These are phyloP conservation scores for Proisotoma minuta DNA, from an alignment of 2,888 invertebrate species.

Conservation along the genomic window DNA sequence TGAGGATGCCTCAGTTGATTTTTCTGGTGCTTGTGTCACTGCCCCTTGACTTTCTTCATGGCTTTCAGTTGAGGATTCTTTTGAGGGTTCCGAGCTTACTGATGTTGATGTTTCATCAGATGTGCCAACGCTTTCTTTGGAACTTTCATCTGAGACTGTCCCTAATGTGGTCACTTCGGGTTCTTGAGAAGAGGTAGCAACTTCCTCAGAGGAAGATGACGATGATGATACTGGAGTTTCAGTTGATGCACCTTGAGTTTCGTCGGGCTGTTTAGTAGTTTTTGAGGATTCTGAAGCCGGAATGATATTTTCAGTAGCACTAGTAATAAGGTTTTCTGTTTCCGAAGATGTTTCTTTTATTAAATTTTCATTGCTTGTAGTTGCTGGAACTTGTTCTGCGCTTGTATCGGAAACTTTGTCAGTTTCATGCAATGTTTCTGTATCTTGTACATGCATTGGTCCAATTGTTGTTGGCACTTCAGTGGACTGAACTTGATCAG, in stretches of 20 bases:
- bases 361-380: too few relatives aligned
- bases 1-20: background rate
- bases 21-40: background rate
- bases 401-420: background rate
- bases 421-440: background rate
- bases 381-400: too few relatives aligned
- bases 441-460: slow-evolving; percentile 2
- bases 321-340: background rate
- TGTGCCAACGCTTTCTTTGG: too few relatives aligned
- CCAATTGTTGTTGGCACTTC: background rate
- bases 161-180: background rate
- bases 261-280: background rate
- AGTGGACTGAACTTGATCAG: slow-evolving; percentile 14
- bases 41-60: background rate
- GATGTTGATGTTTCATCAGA: too few relatives aligned
- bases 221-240: background rate
- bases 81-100: background rate
- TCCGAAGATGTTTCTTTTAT: background rate
- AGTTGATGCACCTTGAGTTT: background rate
- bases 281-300: background rate
- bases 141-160: too few relatives aligned
- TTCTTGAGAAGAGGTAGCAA: background rate
- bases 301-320: slow-evolving; percentile 4
- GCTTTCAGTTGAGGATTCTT: background rate
- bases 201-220: background rate